These are phyloP conservation scores for Gallirallus australis DNA, from an alignment of 2,797 vertebrate genomes.

Conservation along the genomic window DNA sequence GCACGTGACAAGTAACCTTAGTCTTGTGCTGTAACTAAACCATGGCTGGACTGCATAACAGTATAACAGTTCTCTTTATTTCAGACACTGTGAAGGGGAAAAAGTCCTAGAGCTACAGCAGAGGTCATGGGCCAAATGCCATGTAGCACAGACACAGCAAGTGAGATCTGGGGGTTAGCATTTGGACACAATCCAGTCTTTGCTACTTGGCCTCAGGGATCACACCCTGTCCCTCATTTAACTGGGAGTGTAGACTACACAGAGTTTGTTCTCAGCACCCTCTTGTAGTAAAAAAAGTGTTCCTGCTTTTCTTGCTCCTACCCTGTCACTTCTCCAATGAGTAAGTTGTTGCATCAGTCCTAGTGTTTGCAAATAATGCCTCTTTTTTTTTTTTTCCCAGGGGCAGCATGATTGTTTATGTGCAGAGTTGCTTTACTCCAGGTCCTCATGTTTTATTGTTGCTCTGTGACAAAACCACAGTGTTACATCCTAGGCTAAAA, in stretches of 20 bases:
- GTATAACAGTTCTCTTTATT: neutral
- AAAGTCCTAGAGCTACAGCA: neutral
- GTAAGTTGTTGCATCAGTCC: neutral
- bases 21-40: neutral
- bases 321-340: neutral
- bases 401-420: neutral
- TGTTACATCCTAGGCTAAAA: neutral
- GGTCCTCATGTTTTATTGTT: neutral
- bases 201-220: neutral
- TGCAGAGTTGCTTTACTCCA: neutral
- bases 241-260: neutral
- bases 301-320: neutral
- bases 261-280: neutral
- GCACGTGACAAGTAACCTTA: neutral
- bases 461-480: neutral
- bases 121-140: neutral
- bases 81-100: neutral
- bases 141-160: neutral
- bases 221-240: neutral
- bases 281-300: neutral
- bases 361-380: constrained; percentile 21
- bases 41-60: neutral
- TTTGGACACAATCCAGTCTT: neutral
- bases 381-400: neutral
- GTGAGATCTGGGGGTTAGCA: neutral